phyloP scores from a whole-genome alignment of 1,140 invertebrate genomes.

The Drosophila elegans region DNA sequence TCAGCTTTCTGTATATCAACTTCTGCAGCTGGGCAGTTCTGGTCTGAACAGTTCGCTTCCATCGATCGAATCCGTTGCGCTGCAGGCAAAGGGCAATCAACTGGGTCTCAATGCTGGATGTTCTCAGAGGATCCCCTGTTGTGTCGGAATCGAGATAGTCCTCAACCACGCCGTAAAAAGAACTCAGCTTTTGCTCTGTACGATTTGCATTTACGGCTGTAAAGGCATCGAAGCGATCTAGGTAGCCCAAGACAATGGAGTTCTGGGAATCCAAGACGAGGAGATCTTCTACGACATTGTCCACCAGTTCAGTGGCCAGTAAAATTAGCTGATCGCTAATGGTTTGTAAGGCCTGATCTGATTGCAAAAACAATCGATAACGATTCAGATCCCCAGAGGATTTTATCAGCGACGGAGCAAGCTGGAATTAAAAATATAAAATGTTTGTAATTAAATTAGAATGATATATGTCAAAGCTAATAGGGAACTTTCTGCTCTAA shows the following conservation, averaged over 20 bases:
- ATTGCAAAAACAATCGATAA: slow-evolving; percentile 47
- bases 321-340: slow-evolving; percentile 45
- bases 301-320: slow-evolving; percentile 59
- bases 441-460: neutral
- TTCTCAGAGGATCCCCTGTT: slow-evolving; percentile 39
- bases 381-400: slow-evolving; percentile 50
- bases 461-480: neutral
- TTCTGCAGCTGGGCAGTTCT: slow-evolving; percentile 52
- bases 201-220: slow-evolving; percentile 26
- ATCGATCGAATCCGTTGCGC: slow-evolving; percentile 67
- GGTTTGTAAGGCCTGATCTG: slow-evolving; percentile 45
- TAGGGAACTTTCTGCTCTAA: no score
- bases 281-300: slow-evolving; percentile 63
- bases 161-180: slow-evolving; percentile 51
- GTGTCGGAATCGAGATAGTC: slow-evolving; percentile 55
- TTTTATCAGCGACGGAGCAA: neutral
- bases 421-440: neutral
- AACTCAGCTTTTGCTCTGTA: slow-evolving; percentile 32
- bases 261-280: slow-evolving; percentile 63
- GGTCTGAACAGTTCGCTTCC: slow-evolving; percentile 66
- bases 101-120: slow-evolving; percentile 49
- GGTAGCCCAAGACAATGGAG: slow-evolving; percentile 32
- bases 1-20: slow-evolving; percentile 41
- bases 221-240: slow-evolving; percentile 49
- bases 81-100: slow-evolving; percentile 60